phyloP scores from a whole-genome alignment of 2,113 vertebrate species.

The Atherinomorus stipes region DNA sequence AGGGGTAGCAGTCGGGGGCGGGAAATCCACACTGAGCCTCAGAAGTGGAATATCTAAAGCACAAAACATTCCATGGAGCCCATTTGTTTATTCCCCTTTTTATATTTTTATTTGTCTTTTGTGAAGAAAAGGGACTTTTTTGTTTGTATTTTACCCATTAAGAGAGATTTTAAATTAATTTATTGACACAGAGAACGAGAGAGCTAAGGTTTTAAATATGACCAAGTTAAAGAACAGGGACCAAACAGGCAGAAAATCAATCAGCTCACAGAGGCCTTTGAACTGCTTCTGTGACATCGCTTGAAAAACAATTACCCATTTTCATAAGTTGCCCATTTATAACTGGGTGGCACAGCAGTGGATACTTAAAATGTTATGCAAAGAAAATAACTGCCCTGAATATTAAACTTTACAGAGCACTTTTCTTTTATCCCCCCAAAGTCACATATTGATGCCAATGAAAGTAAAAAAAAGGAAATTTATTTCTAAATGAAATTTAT shows the following conservation, averaged over 20 bases:
- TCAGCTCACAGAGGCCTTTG: constrained; percentile 59
- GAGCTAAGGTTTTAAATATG: constrained; percentile 32
- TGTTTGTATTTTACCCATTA: constrained; percentile 40
- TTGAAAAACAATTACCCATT: constrained; percentile 10
- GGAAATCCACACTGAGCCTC: constrained; percentile 23
- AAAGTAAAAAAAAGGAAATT: constrained; percentile 22
- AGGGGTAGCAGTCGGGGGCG: constrained; percentile 8
- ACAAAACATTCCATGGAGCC: constrained; percentile 52
- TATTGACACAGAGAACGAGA: constrained; percentile 17
- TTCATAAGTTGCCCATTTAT: constrained; percentile 7
- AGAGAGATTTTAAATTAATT: constrained; percentile 30
- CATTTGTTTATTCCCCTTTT: not conserved
- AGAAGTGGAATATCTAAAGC: constrained; percentile 56
- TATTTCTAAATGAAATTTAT: not conserved
- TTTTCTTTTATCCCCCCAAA: not conserved
- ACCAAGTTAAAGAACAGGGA: constrained; percentile 62
- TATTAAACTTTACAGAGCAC: not conserved
- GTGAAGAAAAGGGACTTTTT: constrained; percentile 44
- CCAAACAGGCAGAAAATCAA: constrained; percentile 75
- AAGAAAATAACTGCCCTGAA: constrained; percentile 37
- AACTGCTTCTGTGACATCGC: constrained; percentile 51
- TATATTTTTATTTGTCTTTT: constrained; percentile 22
- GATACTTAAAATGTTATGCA: constrained; percentile 21
- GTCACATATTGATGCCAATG: constrained; percentile 26
- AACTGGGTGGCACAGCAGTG: not conserved